Evolutionary conservation across 2,113 vertebrate genomes (phyloP), one percentile per base, ranked within the genome.

Genomic region (Okapia johnstoni): DNA sequence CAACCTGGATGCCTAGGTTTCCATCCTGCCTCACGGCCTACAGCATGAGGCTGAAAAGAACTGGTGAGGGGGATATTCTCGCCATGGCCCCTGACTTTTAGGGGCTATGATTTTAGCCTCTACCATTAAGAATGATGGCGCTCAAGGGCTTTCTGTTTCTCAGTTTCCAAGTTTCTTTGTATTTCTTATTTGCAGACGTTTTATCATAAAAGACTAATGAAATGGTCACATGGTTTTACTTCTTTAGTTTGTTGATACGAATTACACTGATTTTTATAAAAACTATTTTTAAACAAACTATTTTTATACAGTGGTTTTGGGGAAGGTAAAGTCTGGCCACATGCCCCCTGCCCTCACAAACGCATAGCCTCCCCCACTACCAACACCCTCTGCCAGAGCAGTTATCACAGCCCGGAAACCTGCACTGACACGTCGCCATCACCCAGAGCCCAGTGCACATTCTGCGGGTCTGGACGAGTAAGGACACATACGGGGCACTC

Each of bases 161-260:
- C 43, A 80, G n/a, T 61, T 92, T 70, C 36, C 63, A 87, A 76
- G 26, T 61, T 85, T n/a, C 54, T 66, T 26, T 77, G 55, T 61
- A 76, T 23, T 77, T 40, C n/a, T 94, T 54, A 92, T 70, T 58
- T 96, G 85, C 50, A 46, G n/a, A 36, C 2, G 23, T 83, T 86
- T 94, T 60, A 86, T 50, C 30, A 87, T 30, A 81, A 73, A 73
- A 26, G 25, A 73, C 36, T 57, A 81, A 54, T 55, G 54, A 90
- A 81, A 66, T 23, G 25, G 57, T 25, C 36, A 54, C 7, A 83
- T 5, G 19, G 6, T 48, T 70, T 50, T 85, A 60, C 33, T 58
- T 85, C 66, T 88, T 70, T 57, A 12, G 55, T 16, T 55, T 95
- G 46, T 17, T 93, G 58, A 60, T 36, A 11, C 13, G 14, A 80